phyloP scores from a whole-genome alignment of 1,140 invertebrate species.

The Lasioglossum albipes region DNA sequence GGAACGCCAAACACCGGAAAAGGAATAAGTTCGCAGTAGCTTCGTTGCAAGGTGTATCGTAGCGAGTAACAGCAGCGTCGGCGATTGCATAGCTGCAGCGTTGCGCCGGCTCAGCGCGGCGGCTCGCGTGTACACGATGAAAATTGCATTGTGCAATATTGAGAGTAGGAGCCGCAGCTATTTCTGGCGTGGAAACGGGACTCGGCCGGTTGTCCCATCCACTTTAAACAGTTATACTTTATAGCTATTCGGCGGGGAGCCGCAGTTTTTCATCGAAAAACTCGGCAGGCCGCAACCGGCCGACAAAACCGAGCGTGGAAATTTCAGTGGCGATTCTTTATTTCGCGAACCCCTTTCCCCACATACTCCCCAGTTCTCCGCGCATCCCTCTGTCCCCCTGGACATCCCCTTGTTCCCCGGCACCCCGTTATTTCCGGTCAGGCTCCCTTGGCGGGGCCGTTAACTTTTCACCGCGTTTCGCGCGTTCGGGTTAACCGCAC shows the following conservation, averaged over 20 bases:
- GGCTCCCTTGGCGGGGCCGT: not conserved
- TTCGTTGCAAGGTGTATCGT: not conserved
- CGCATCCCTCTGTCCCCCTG: no score
- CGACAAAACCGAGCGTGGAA: slow-evolving; percentile 33
- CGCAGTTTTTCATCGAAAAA: slow-evolving; percentile 36
- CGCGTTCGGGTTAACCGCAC: slow-evolving; percentile 8
- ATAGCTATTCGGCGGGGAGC: slow-evolving; percentile 1
- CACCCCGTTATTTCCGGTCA: no score
- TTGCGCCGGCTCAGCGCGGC: not conserved
- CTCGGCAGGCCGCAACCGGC: slow-evolving; percentile 11
- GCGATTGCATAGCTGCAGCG: slow-evolving; percentile 6
- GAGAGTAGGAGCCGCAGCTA: slow-evolving; percentile 64
- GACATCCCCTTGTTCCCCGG: no score
- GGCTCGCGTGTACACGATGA: slow-evolving; percentile 63
- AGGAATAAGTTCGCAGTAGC: slow-evolving; percentile 15
- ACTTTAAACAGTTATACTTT: slow-evolving; percentile 59
- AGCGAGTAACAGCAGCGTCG: no score
- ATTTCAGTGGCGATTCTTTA: slow-evolving; percentile 34
- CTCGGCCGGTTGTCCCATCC: slow-evolving; percentile 42
- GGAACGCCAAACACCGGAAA: slow-evolving; percentile 13
- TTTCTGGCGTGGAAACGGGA: slow-evolving; percentile 46
- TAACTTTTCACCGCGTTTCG: slow-evolving; percentile 28
- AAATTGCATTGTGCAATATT: slow-evolving; percentile 78
- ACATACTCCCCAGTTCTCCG: no score
- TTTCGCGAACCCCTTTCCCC: slow-evolving; percentile 15